phyloP scores from a whole-genome alignment of 2,113 vertebrate species.

The Ochotona princeps region DNA sequence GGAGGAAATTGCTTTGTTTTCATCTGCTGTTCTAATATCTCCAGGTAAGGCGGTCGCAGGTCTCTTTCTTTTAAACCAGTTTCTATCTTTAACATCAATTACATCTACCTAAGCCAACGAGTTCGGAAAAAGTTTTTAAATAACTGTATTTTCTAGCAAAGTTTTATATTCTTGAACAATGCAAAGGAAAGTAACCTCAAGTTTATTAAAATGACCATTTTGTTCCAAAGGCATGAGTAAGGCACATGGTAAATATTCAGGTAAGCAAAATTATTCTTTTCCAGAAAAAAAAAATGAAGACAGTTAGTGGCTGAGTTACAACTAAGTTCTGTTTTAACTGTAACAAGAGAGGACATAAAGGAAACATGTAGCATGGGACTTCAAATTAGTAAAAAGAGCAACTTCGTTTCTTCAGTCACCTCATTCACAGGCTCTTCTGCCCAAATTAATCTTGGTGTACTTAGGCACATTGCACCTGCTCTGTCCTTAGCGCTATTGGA shows the following conservation, averaged over 20 bases:
- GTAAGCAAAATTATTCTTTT: slow-evolving; percentile 43
- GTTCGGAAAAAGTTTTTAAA: slow-evolving; percentile 37
- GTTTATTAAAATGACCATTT: slow-evolving; percentile 39
- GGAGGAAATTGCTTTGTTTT: slow-evolving; percentile 99
- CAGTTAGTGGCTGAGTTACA: background rate
- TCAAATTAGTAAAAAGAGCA: background rate
- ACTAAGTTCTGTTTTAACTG: slow-evolving; percentile 33
- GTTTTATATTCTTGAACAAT: slow-evolving; percentile 47
- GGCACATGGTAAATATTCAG: background rate
- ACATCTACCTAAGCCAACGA: background rate
- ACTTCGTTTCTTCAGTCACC: background rate
- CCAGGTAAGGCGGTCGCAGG: slow-evolving; percentile 90
- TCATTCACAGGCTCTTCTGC: background rate
- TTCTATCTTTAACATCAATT: slow-evolving; percentile 31
- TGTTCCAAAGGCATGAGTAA: background rate
- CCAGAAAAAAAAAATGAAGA: slow-evolving; percentile 5
- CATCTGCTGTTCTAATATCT: slow-evolving; percentile 98
- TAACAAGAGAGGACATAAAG: slow-evolving; percentile 32
- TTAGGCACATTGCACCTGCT: background rate
- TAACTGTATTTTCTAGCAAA: slow-evolving; percentile 37
- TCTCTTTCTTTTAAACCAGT: background rate
- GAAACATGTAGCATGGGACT: background rate
- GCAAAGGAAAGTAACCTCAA: slow-evolving; percentile 34
- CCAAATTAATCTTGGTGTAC: background rate
- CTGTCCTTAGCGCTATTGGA: background rate